phyloP scores from a whole-genome alignment of 1,140 invertebrate species.

The Pentalonia nigronervosa region DNA sequence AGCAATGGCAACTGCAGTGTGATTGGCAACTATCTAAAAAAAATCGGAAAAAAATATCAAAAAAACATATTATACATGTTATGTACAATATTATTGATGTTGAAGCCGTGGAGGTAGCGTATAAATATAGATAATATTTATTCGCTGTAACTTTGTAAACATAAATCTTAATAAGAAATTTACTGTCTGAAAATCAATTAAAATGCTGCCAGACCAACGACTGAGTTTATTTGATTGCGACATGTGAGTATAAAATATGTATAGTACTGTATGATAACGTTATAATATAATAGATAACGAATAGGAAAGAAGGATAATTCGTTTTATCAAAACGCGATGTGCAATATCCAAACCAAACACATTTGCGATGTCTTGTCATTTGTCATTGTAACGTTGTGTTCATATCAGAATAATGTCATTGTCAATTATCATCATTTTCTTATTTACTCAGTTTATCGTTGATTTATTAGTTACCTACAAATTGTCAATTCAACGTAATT shows the following conservation, averaged over 20 bases:
- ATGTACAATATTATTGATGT: neutral
- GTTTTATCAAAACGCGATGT: too few species aligned
- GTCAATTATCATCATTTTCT: too few species aligned
- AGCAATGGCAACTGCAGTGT: neutral
- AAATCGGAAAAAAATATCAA: neutral
- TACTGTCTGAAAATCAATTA: neutral
- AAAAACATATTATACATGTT: neutral
- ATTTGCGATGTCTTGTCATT: too few species aligned
- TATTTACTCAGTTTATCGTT: too few species aligned
- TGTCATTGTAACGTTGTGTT: too few species aligned
- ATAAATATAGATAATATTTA: neutral
- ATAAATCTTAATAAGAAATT: neutral
- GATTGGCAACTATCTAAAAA: neutral
- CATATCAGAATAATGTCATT: too few species aligned
- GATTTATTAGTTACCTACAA: too few species aligned
- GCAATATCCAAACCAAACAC: too few species aligned
- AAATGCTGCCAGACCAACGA: neutral
- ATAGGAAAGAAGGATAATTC: too few species aligned
- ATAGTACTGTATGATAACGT: too few species aligned
- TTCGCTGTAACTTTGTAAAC: neutral
- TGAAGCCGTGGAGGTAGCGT: neutral
- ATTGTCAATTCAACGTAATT: too few species aligned
- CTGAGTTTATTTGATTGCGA: neutral
- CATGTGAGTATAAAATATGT: neutral
- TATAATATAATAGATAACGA: too few species aligned